Evolutionary conservation across 2,797 vertebrate species (phyloP), one percentile per base, ranked within the genome.

Genomic region (Taeniopygia guttata): DNA sequence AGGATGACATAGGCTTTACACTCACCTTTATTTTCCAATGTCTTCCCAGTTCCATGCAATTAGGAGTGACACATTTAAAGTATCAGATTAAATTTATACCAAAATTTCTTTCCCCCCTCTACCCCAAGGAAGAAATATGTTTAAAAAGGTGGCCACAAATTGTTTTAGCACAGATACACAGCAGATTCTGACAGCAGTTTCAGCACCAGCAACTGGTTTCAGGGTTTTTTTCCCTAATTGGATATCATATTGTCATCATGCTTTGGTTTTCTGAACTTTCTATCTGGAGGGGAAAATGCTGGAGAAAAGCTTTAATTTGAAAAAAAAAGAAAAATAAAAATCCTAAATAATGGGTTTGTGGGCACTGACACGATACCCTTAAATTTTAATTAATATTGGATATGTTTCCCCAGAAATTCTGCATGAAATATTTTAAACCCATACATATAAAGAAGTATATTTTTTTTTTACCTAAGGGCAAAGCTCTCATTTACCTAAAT

Each of bases 401-500:
- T 87, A 90, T n/a, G 4, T 68, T 43, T 92, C 80, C 54, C 40
- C 25, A 80, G 62, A 94, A 88, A 89, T 87, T 51, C 75, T 49
- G 20, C 23, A 46, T 45, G 66, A 63, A 93, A 56, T n/a, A 58
- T 92, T 90, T 93, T 78, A 92, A 93, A 74, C 69, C 82, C 43
- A 66, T 56, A 74, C 69, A 75, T 58, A 88, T 29, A 79, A 88
- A 95, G 58, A 92, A 90, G 19, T 51, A 66, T 54, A 29, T 48
- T 74, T 82, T 93, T 70, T 93, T 68, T 88, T 96, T 84, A 85
- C 83, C 81, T 78, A 77, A 90, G 82, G 89, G 77, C 83, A 96
- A 89, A 81, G 46, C 84, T 96, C 92, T 95, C 94, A 94, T 96
- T 98, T 97, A 96, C 94, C 75, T 95, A 95, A 97, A 96, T 98